phyloP scores from a whole-genome alignment of 2,113 vertebrate genomes.

The Pseudolaguvia tuberculata region DNA sequence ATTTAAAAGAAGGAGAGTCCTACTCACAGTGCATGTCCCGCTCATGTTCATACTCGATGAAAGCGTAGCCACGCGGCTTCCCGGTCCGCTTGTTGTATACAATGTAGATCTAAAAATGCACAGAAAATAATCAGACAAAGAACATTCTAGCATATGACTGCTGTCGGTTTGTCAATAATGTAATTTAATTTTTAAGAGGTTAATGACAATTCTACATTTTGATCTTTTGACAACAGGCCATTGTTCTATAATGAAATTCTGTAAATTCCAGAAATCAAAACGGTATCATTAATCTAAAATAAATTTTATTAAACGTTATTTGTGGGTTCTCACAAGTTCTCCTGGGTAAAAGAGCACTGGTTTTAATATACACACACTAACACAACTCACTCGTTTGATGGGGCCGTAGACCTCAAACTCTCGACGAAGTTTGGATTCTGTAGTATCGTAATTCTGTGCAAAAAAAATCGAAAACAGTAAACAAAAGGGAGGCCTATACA shows the following conservation, averaged over 20 bases:
- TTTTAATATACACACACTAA: too few species aligned
- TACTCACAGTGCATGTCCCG: conserved; percentile 94
- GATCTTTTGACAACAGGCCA: too few species aligned
- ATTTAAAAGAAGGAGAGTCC: neutral
- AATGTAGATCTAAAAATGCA: conserved; percentile 79
- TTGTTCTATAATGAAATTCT: too few species aligned
- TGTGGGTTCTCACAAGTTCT: too few species aligned
- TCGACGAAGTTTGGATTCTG: conserved; percentile 87
- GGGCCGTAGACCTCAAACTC: conserved; percentile 93
- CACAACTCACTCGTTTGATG: conserved; percentile 79
- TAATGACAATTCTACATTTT: too few species aligned
- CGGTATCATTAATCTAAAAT: too few species aligned
- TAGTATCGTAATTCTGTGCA: conserved; percentile 87
- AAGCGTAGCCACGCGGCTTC: conserved; percentile 89
- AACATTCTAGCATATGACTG: too few species aligned
- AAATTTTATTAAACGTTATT: too few species aligned
- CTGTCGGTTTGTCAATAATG: too few species aligned
- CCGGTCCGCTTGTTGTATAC: conserved; percentile 88
- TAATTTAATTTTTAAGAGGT: too few species aligned
- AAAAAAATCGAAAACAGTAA: conserved; percentile 11
- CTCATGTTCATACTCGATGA: conserved; percentile 94
- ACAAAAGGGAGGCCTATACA: neutral
- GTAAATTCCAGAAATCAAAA: too few species aligned
- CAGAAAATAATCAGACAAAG: neutral
- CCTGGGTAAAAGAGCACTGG: too few species aligned